Evolutionary conservation across 37 sponge, comb jelly and placozoan genomes (phyloP), one percentile per base, ranked within the genome.

Genomic region (Axinella damicornis): DNA sequence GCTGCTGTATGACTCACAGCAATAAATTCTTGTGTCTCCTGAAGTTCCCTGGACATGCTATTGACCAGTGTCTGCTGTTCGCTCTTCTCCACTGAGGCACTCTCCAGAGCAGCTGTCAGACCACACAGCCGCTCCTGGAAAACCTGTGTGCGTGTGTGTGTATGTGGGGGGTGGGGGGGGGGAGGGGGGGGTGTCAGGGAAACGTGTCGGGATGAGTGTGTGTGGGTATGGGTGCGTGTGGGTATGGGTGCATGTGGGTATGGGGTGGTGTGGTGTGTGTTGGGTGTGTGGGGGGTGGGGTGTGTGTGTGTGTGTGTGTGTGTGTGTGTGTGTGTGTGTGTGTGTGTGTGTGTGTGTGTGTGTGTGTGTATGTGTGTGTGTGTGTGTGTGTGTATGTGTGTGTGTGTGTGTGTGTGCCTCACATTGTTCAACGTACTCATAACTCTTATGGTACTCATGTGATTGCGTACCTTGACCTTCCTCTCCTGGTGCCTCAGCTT

Each of bases 391-490:
- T n/a, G n/a, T n/a, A n/a, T n/a, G n/a, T n/a, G n/a, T n/a, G n/a
- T n/a, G n/a, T n/a, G n/a, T n/a, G n/a, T n/a, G n/a, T n/a, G n/a
- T n/a, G n/a, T n/a, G n/a, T n/a, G n/a, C n/a, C n/a, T n/a, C n/a
- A n/a, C n/a, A n/a, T n/a, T n/a, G n/a, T n/a, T n/a, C n/a, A n/a
- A n/a, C n/a, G n/a, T n/a, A 9, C 25, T 25, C 27, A 62, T 17
- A 6, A 9, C n/a, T n/a, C n/a, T 34, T 22, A 38, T 5, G 22
- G 66, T 54, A 6, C n/a, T n/a, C n/a, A n/a, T n/a, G n/a, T n/a
- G n/a, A n/a, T n/a, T n/a, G n/a, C 78, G 27, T 54, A 91, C 87
- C 27, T 67, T 35, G n/a, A 90, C 65, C 89, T 94, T 94, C 41
- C 84, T 52, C 34, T 90, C 74, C 63, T 79, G 67, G 12, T 68